Evolutionary conservation across 2,888 invertebrate genomes (phyloP).

Genomic region (Epinotia ramella): DNA sequence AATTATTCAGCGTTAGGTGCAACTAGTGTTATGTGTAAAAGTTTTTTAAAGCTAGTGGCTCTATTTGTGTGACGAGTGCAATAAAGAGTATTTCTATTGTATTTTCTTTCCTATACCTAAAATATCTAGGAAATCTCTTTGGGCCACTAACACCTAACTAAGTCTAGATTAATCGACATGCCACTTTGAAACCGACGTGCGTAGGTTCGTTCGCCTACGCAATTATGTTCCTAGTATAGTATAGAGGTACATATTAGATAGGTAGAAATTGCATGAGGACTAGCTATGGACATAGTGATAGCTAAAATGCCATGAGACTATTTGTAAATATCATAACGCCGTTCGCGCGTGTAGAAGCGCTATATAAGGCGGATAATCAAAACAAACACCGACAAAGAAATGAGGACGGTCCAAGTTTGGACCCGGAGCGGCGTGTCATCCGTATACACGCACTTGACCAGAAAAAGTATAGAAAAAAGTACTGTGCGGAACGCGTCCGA

Average conservation of each 20-base stretch:
- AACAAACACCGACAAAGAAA: constrained; percentile 52
- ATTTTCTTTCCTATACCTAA: neutral
- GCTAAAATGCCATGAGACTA: constrained; percentile 24
- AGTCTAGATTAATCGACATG: constrained; percentile 34
- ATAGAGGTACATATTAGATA: constrained; percentile 30
- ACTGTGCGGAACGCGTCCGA: constrained; percentile 67
- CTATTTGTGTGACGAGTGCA: no score
- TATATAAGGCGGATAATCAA: constrained; percentile 45
- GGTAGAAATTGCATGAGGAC: constrained; percentile 19
- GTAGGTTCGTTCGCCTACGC: constrained; percentile 36
- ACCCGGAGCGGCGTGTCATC: constrained; percentile 51
- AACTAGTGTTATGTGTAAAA: no score
- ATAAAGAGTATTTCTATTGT: no score
- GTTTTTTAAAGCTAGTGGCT: no score
- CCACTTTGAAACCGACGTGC: constrained; percentile 27
- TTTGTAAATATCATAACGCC: constrained; percentile 37
- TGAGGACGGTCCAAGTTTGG: constrained; percentile 56
- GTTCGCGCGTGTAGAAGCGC: constrained; percentile 17
- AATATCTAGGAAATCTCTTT: constrained; percentile 13
- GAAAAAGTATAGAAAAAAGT: constrained; percentile 70
- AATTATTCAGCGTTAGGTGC: no score
- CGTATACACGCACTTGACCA: constrained; percentile 58
- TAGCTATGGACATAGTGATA: constrained; percentile 18
- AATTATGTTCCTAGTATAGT: constrained; percentile 18
- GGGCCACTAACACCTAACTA: constrained; percentile 13